Conservation (phyloP, 2,113 vertebrate species). For the Chaetorhynchus papuensis region DNA sequence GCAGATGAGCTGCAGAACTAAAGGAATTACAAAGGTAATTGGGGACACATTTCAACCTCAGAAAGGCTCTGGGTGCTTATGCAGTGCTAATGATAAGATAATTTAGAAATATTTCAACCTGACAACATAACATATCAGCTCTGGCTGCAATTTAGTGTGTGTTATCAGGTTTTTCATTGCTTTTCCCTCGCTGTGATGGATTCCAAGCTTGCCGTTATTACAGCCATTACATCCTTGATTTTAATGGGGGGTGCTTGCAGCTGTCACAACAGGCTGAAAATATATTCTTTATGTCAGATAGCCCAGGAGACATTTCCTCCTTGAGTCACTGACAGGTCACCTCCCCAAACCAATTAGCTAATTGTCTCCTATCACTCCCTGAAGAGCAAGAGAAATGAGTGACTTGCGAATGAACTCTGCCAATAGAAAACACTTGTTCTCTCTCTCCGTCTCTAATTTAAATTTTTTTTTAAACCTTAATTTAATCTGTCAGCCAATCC, state of each 20-base stretch:
- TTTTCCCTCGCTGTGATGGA: background rate
- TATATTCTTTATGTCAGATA: slow-evolving; percentile 59
- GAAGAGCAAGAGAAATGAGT: slow-evolving; percentile 63
- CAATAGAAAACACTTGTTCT: slow-evolving; percentile 52
- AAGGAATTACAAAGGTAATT: background rate
- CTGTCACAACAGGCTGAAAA: slow-evolving; percentile 40
- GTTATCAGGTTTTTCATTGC: slow-evolving; percentile 54
- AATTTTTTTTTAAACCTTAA: slow-evolving; percentile 54
- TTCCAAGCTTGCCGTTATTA: slow-evolving; percentile 41
- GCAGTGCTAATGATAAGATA: slow-evolving; percentile 12
- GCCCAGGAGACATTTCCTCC: slow-evolving; percentile 51
- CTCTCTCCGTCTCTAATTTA: background rate
- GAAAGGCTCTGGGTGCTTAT: background rate
- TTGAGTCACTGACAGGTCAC: slow-evolving; percentile 64
- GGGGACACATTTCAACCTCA: background rate
- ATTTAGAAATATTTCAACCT: slow-evolving; percentile 58
- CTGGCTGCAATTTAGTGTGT: slow-evolving; percentile 13
- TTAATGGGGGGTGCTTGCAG: slow-evolving; percentile 50
- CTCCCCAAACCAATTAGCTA: slow-evolving; percentile 78
- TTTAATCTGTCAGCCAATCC: slow-evolving; percentile 39
- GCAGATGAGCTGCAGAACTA: background rate
- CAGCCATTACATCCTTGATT: slow-evolving; percentile 48
- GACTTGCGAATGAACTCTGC: slow-evolving; percentile 62
- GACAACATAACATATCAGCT: slow-evolving; percentile 15
- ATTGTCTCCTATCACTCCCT: slow-evolving; percentile 70